These are phyloP conservation scores for Cephus rjabovi DNA, from an alignment of 2,888 invertebrate species.

Conservation along the genomic window DNA sequence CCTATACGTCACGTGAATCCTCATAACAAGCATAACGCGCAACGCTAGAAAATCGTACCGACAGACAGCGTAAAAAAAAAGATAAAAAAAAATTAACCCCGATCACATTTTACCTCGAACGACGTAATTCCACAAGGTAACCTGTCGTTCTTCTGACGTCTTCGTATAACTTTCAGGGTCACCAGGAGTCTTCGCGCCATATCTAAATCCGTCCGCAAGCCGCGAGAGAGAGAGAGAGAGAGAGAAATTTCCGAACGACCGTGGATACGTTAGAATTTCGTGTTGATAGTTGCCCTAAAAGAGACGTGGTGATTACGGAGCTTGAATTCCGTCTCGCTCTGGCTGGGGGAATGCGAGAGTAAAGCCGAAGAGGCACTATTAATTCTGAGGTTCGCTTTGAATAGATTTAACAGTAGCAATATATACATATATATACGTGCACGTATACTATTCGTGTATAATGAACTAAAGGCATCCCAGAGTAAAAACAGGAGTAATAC, in stretches of 20 bases:
- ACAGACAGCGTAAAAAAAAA: too few relatives aligned
- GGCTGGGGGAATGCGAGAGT: background rate
- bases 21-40: background rate
- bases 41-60: background rate
- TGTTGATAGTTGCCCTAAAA: background rate
- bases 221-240: background rate
- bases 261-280: background rate
- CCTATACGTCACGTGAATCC: background rate
- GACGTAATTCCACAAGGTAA: background rate
- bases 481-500: too few relatives aligned
- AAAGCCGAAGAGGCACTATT: background rate
- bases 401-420: background rate
- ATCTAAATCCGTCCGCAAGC: background rate
- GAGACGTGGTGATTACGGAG: background rate
- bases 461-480: too few relatives aligned
- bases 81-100: background rate
- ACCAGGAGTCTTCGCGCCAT: background rate
- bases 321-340: background rate
- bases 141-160: too few relatives aligned
- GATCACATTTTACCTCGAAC: background rate
- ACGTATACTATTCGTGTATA: too few relatives aligned
- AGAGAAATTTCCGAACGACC: background rate
- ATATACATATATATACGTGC: too few relatives aligned
- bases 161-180: background rate
- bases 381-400: background rate